A percentile compares a stretch with the other conserved stretches of the same genome.
phyloP scores from a whole-genome alignment of 2,113 vertebrate genomes.

The Phylloscopus trochilus region DNA sequence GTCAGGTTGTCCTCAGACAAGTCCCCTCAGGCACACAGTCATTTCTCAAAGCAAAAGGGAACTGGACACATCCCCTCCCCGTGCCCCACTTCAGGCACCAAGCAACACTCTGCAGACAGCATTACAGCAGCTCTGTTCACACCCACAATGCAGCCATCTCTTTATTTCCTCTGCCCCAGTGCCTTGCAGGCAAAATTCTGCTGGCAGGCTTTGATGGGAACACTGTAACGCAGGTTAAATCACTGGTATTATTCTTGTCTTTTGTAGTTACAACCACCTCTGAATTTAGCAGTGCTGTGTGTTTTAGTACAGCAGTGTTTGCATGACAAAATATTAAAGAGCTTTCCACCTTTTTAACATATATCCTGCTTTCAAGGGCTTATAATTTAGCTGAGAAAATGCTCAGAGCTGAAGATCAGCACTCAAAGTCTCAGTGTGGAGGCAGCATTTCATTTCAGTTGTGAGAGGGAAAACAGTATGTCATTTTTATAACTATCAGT shows the following conservation, averaged over 20 bases:
- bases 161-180: neutral
- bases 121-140: neutral
- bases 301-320: conserved; percentile 22
- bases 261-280: neutral
- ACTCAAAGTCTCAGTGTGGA: conserved; percentile 39
- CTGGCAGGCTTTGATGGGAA: neutral
- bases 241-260: neutral
- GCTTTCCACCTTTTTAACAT: neutral
- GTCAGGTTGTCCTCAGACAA: neutral
- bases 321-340: conserved; percentile 5
- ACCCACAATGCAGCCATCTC: neutral
- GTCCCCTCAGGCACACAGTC: neutral
- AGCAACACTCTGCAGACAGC: neutral
- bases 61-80: neutral
- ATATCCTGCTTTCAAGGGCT: neutral
- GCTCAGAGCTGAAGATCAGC: conserved; percentile 10
- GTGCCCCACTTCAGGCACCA: neutral
- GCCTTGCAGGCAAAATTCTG: neutral
- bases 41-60: neutral
- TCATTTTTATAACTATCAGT: conserved; percentile 17
- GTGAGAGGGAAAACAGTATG: conserved; percentile 27
- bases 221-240: neutral
- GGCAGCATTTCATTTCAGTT: conserved; percentile 34
- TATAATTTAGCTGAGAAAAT: conserved; percentile 12
- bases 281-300: neutral